These are phyloP conservation scores for Leucophenga montana DNA, from an alignment of 2,888 invertebrate genomes.

Conservation along the genomic window DNA sequence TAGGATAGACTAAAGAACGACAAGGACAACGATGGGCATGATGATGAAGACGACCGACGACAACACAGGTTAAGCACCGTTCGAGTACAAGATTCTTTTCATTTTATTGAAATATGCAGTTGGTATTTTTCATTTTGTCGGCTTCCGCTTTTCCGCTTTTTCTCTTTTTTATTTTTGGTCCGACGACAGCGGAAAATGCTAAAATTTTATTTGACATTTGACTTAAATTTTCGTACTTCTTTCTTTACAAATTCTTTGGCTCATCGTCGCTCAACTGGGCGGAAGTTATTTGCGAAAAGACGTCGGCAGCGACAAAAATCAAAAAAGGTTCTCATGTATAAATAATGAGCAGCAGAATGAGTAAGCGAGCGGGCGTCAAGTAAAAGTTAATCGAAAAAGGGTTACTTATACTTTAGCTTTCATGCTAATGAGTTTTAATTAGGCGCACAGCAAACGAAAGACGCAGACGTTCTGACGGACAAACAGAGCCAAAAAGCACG, in stretches of 20 bases:
- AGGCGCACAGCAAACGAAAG: slow-evolving; percentile 58
- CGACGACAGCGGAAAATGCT: neutral
- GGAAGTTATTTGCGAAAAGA: slow-evolving; percentile 20
- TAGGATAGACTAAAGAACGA: slow-evolving; percentile 1
- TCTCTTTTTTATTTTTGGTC: slow-evolving; percentile 12
- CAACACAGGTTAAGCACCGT: slow-evolving; percentile 34
- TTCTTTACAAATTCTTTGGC: neutral
- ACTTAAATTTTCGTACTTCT: slow-evolving; percentile 2
- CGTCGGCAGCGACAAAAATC: slow-evolving; percentile 9
- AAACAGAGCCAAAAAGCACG: slow-evolving; percentile 33
- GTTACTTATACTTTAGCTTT: slow-evolving; percentile 55
- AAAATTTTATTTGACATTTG: slow-evolving; percentile 20
- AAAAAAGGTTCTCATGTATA: slow-evolving; percentile 2
- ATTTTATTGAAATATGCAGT: neutral
- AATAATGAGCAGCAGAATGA: neutral
- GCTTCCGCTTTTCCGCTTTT: neutral
- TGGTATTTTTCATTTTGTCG: neutral
- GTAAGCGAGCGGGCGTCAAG: slow-evolving; percentile 11
- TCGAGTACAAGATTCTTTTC: slow-evolving; percentile 19
- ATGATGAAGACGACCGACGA: slow-evolving; percentile 14
- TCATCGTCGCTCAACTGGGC: neutral
- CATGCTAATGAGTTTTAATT: slow-evolving; percentile 66
- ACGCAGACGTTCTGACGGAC: slow-evolving; percentile 13
- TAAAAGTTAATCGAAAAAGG: slow-evolving; percentile 12
- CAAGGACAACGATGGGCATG: neutral